These are phyloP conservation scores for Plebejus anna DNA, from an alignment of 2,888 invertebrate species.

Conservation along the genomic window DNA sequence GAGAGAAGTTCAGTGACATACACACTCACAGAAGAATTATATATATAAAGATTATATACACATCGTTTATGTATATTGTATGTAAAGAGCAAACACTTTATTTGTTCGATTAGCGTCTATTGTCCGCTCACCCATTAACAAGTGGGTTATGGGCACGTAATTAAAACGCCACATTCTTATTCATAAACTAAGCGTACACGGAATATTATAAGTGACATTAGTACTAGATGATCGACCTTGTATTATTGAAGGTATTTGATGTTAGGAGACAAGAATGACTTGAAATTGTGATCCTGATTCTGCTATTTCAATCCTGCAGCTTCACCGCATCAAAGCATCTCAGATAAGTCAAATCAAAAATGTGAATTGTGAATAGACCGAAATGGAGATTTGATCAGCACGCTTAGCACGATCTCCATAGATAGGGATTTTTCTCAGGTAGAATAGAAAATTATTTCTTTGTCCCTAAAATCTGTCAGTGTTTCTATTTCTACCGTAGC, in stretches of 20 bases:
- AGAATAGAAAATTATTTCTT: too few species aligned
- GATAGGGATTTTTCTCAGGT: too few species aligned
- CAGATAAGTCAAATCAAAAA: too few species aligned
- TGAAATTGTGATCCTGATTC: neutral
- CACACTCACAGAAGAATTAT: too few species aligned
- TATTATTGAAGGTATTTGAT: neutral
- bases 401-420: too few species aligned
- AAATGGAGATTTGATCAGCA: too few species aligned
- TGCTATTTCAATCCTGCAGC: neutral
- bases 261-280: neutral
- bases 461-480: too few species aligned
- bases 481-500: too few species aligned
- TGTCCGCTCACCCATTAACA: neutral
- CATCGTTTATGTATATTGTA: neutral
- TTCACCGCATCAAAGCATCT: too few species aligned
- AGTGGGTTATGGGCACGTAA: constrained; percentile 5
- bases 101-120: neutral
- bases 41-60: neutral
- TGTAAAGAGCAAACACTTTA: neutral
- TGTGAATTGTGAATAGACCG: too few species aligned
- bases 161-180: constrained; percentile 32
- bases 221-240: neutral
- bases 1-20: too few species aligned
- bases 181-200: constrained; percentile 34
- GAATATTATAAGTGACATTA: constrained; percentile 34